phyloP scores from a whole-genome alignment of 2,113 vertebrate species.

The Zootoca vivipara region DNA sequence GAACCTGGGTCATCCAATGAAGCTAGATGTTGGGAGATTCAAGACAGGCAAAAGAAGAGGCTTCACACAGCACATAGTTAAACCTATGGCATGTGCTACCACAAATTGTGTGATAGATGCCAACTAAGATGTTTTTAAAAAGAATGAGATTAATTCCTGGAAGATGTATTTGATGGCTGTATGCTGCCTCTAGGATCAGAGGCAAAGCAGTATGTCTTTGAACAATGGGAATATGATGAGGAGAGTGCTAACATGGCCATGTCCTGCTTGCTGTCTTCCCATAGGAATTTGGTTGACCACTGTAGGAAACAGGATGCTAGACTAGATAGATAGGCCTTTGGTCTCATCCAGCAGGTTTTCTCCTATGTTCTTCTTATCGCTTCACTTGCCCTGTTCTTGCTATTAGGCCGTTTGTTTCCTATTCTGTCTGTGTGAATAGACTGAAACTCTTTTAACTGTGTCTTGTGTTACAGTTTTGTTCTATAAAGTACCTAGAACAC shows the following conservation, averaged over 20 bases:
- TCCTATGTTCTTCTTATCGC: not conserved
- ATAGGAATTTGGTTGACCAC: not conserved
- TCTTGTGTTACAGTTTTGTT: not conserved
- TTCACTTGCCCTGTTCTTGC: not conserved
- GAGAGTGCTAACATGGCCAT: not conserved
- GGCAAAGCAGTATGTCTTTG: not conserved
- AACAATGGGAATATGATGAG: not conserved
- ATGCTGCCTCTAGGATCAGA: not conserved
- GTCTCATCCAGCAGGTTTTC: not conserved
- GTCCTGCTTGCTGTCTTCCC: not conserved
- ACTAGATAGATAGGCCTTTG: not conserved
- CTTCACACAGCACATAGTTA: too few species aligned
- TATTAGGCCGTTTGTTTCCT: not conserved
- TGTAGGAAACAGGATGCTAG: not conserved
- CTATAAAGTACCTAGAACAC: not conserved
- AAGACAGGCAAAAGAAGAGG: too few species aligned
- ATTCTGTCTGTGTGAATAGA: not conserved
- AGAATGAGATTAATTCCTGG: not conserved
- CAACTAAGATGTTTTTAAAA: not conserved
- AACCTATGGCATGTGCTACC: not conserved
- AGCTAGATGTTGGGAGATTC: too few species aligned
- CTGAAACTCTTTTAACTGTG: not conserved
- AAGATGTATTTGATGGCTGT: not conserved
- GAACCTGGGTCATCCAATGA: too few species aligned
- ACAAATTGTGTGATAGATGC: not conserved